phyloP scores from a whole-genome alignment of 2,113 vertebrate species.

The Dasyprocta punctata region DNA sequence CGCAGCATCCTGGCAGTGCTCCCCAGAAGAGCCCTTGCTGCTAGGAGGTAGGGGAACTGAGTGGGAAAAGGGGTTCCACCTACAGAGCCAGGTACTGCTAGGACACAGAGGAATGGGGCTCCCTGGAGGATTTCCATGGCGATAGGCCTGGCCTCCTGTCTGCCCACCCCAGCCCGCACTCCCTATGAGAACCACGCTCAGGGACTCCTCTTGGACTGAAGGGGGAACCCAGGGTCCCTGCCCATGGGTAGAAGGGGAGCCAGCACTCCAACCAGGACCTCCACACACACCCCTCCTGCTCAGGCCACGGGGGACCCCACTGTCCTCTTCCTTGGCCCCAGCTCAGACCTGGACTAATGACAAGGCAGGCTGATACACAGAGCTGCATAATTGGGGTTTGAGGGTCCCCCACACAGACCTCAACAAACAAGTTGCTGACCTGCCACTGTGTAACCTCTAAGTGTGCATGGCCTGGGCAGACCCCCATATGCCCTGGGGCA shows the following conservation, averaged over 20 bases:
- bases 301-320: not conserved
- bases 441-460: accelerated
- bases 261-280: not conserved
- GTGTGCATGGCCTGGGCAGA: accelerated
- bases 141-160: not conserved
- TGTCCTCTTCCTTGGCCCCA: not conserved
- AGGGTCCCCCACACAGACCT: not conserved
- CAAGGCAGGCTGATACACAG: accelerated
- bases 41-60: not conserved
- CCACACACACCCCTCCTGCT: not conserved
- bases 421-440: accelerated
- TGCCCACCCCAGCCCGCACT: not conserved
- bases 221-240: not conserved
- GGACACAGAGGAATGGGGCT: not conserved
- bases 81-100: not conserved
- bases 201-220: not conserved
- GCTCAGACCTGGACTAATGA: not conserved
- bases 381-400: accelerated
- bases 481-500: not conserved
- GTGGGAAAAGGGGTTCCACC: not conserved
- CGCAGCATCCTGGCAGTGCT: not conserved
- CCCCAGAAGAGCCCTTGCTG: not conserved
- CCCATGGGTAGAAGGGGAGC: not conserved
- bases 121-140: not conserved
- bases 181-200: not conserved